Evolutionary conservation across 2,797 vertebrate genomes (phyloP).

Genomic region (Rhinatrema bivittatum): DNA sequence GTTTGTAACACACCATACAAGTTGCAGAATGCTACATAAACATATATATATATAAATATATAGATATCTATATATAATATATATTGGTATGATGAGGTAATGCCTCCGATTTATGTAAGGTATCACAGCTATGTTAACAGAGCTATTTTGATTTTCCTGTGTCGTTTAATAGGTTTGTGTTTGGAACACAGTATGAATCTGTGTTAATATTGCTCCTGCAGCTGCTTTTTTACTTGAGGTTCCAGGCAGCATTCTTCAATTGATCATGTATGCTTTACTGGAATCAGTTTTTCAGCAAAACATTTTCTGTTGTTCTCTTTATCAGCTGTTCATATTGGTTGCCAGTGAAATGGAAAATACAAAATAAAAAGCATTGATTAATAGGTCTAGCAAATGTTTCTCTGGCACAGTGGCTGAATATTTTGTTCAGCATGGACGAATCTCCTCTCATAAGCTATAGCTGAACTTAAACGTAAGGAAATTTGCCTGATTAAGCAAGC

Average conservation of each 20-base stretch:
- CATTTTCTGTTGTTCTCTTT: slow-evolving; percentile 47
- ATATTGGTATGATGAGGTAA: slow-evolving; percentile 51
- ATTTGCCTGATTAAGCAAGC: background rate
- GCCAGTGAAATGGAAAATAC: slow-evolving; percentile 52
- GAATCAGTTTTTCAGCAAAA: slow-evolving; percentile 50
- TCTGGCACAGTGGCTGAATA: slow-evolving; percentile 6
- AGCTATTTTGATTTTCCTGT: slow-evolving; percentile 40
- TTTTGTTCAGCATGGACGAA: slow-evolving; percentile 12
- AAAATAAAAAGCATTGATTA: slow-evolving; percentile 56
- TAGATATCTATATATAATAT: slow-evolving; percentile 40
- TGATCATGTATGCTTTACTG: slow-evolving; percentile 42
- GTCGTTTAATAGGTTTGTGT: slow-evolving; percentile 54
- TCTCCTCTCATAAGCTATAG: too few relatives aligned
- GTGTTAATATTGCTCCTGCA: slow-evolving; percentile 57
- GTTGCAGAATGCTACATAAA: slow-evolving; percentile 34
- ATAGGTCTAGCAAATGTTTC: slow-evolving; percentile 39
- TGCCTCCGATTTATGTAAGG: slow-evolving; percentile 50
- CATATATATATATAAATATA: slow-evolving; percentile 36
- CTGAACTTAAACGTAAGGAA: too few relatives aligned
- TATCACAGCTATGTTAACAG: slow-evolving; percentile 56
- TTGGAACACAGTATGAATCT: slow-evolving; percentile 56
- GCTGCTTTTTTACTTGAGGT: slow-evolving; percentile 30
- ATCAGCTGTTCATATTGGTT: slow-evolving; percentile 43
- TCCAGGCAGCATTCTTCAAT: slow-evolving; percentile 40
- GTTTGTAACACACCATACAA: slow-evolving; percentile 56